Evolutionary conservation across 2,113 vertebrate species (phyloP), one percentile per base, ranked within the genome.

Genomic region (Argyrosomus japonicus): DNA sequence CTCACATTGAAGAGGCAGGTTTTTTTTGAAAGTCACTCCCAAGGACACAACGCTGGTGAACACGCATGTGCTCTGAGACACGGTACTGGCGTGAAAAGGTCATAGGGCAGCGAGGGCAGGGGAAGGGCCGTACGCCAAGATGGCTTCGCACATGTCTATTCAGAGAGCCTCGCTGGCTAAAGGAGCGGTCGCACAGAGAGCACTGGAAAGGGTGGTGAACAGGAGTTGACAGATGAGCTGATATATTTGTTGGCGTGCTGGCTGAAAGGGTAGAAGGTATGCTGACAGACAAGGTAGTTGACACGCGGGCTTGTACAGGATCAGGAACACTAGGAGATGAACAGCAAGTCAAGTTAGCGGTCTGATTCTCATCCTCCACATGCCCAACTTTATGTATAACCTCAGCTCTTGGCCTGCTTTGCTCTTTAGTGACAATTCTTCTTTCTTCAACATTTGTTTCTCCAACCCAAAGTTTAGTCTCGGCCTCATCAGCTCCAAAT

Each of bases 81-180:
- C 95, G 93, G 84, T 95, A 95, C 80, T 95, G 95, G 1, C 95
- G 92, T 2, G 94, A 95, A 80, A 95, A 95, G n/a, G 93, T 93
- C 95, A 95, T 95, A 19, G 93, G 88, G 83, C 95, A 95, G 5
- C 76, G 56, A 8, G 95, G 94, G 56, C 95, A 95, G 48, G 91
- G 70, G 81, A 95, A 95, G n/a, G 94, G 95, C 43, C 94, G 81
- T 0, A 95, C 92, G 0, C 95, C 94, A 61, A 95, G 89, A 70
- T 95, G 95, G 72, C 94, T 93, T 11, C 94, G 90, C 68, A 94
- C 86, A 70, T 95, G 95, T 82, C 95, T 88, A 83, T 95, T 95
- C 57, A 95, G 89, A 71, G 94, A 94, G 25, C 95, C 95, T 1
- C 93, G 85, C 50, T 95, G 95, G 75, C 94, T 95, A 74, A 95